A percentile compares a stretch with the other conserved stretches of the same genome.
phyloP scores from a whole-genome alignment of 2,797 vertebrate species.

The Leontocebus nigricollis region DNA sequence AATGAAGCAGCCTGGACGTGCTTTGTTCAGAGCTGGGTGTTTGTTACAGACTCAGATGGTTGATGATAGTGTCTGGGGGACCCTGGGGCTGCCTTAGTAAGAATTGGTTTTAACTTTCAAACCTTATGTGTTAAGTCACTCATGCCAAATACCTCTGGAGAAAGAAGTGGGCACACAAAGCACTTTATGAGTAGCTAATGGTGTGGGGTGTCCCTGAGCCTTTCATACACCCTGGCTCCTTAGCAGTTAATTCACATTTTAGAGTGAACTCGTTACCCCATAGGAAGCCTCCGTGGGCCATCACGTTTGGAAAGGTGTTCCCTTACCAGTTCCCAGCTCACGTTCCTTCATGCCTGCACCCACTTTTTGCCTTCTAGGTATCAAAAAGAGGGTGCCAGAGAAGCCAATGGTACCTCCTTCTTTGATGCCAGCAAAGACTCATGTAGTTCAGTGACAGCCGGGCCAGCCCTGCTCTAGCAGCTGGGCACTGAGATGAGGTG shows the following conservation, averaged over 20 bases:
- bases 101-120: constrained; percentile 77
- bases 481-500: neutral
- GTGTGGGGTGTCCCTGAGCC: neutral
- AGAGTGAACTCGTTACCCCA: neutral
- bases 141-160: constrained; percentile 66
- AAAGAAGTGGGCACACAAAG: constrained; percentile 61
- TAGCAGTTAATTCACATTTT: neutral
- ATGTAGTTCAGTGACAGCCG: neutral
- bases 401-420: neutral
- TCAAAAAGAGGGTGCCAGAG: neutral
- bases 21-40: constrained; percentile 67
- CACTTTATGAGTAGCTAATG: constrained; percentile 31
- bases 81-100: neutral
- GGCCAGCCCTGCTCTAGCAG: too few relatives aligned
- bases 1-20: constrained; percentile 50
- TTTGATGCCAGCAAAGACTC: neutral
- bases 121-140: constrained; percentile 66
- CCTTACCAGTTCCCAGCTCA: neutral
- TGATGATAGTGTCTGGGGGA: constrained; percentile 57
- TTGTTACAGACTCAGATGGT: constrained; percentile 75
- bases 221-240: neutral
- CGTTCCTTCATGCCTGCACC: neutral
- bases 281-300: neutral
- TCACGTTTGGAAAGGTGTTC: neutral
- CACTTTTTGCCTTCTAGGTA: neutral